Evolutionary conservation across 2,888 invertebrate genomes (phyloP).

Genomic region (Phortica okadai): DNA sequence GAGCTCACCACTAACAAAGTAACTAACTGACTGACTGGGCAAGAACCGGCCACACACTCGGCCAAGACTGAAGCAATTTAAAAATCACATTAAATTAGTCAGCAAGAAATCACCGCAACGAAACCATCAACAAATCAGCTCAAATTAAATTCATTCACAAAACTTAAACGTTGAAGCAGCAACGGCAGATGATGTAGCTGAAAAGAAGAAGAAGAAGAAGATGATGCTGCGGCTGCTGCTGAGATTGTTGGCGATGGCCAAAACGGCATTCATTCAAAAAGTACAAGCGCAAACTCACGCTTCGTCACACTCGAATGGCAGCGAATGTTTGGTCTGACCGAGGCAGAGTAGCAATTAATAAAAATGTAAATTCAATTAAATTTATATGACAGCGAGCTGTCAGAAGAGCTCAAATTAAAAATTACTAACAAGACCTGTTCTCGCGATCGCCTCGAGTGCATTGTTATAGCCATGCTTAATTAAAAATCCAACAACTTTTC

Average conservation of each 20-base stretch:
- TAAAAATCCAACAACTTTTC: slow-evolving; percentile 65
- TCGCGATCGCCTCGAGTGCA: slow-evolving; percentile 54
- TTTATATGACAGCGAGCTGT: slow-evolving; percentile 75
- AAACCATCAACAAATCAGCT: slow-evolving; percentile 71
- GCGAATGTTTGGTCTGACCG: background rate
- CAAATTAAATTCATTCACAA: slow-evolving; percentile 70
- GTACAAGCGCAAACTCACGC: background rate
- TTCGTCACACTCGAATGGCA: background rate
- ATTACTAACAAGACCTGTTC: slow-evolving; percentile 71
- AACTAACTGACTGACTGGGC: slow-evolving; percentile 15
- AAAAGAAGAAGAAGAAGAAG: slow-evolving; percentile 2
- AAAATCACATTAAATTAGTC: slow-evolving; percentile 72
- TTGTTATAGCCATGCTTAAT: slow-evolving; percentile 59
- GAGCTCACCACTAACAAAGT: background rate
- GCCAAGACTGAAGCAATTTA: slow-evolving; percentile 62
- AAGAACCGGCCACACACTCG: slow-evolving; percentile 34
- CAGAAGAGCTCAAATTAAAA: slow-evolving; percentile 75
- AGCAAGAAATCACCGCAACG: slow-evolving; percentile 71
- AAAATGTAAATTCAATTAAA: slow-evolving; percentile 76
- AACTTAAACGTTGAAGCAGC: slow-evolving; percentile 30
- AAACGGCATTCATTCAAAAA: slow-evolving; percentile 15
- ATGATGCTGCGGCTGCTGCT: background rate
- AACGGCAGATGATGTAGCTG: background rate
- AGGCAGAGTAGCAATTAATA: slow-evolving; percentile 69
- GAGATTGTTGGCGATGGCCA: background rate